These are phyloP conservation scores for Tipula vernalis DNA, from an alignment of 2,888 invertebrate species.

Conservation along the genomic window DNA sequence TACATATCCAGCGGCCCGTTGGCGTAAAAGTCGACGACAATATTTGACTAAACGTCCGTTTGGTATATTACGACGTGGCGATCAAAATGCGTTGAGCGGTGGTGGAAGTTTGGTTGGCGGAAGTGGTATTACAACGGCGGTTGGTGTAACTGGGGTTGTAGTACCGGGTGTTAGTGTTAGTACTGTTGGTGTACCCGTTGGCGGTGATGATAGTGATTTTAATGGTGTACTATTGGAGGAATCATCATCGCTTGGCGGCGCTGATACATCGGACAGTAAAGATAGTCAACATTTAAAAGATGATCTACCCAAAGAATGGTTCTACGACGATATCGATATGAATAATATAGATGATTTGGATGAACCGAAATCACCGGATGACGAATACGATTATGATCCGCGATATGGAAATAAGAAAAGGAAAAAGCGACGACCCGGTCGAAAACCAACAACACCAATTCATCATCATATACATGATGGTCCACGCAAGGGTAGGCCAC, in stretches of 20 bases:
- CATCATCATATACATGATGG: conserved; percentile 13
- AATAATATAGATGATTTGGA: conserved; percentile 85
- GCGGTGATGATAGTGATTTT: conserved; percentile 26
- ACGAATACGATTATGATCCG: conserved; percentile 80
- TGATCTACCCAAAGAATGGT: conserved; percentile 73
- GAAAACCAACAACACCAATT: conserved; percentile 21
- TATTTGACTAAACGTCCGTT: conserved; percentile 45
- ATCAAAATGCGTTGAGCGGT: background rate
- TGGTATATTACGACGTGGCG: conserved; percentile 13
- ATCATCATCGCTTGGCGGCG: conserved; percentile 33
- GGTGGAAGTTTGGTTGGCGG: background rate
- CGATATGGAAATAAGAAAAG: conserved; percentile 35
- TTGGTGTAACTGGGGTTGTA: conserved; percentile 15
- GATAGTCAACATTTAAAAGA: conserved; percentile 74
- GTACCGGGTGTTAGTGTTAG: conserved; percentile 25
- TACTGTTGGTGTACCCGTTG: conserved; percentile 27
- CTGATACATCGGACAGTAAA: conserved; percentile 53
- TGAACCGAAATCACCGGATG: conserved; percentile 84
- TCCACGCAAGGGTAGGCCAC: conserved; percentile 17
- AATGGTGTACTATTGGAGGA: conserved; percentile 33
- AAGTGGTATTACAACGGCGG: background rate
- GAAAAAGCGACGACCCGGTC: conserved; percentile 32
- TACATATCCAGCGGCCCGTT: conserved; percentile 80
- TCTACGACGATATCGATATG: conserved; percentile 78
- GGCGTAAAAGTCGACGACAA: conserved; percentile 82